Evolutionary conservation across 2,113 vertebrate species (phyloP).

Genomic region (Raja brachyura): DNA sequence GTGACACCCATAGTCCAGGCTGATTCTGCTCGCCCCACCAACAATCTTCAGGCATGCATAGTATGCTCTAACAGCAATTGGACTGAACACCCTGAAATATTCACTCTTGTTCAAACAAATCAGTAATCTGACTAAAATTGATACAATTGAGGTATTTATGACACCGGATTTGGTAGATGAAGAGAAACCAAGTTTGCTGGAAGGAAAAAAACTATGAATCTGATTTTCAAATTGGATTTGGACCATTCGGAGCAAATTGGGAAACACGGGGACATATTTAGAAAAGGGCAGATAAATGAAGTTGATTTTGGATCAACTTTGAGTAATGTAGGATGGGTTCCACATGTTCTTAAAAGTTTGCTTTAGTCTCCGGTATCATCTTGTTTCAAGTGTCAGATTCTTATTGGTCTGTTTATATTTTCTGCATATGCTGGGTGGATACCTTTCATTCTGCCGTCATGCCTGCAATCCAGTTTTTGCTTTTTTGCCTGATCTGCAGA

Average conservation of each 20-base stretch:
- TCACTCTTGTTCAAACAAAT: background rate
- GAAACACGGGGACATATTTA: background rate
- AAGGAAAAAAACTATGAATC: background rate
- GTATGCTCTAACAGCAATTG: background rate
- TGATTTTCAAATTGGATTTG: background rate
- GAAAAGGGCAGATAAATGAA: background rate
- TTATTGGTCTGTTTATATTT: background rate
- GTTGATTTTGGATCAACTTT: background rate
- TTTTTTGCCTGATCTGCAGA: background rate
- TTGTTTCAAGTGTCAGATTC: background rate
- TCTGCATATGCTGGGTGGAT: background rate
- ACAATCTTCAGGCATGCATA: background rate
- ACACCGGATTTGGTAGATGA: background rate
- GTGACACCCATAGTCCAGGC: background rate
- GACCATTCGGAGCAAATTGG: background rate
- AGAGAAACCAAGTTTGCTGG: background rate
- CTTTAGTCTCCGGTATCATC: background rate
- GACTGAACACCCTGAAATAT: background rate
- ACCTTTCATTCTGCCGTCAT: background rate
- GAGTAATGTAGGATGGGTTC: background rate
- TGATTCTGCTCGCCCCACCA: too few relatives aligned
- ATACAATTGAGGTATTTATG: background rate
- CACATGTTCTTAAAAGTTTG: background rate
- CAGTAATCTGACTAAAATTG: background rate
- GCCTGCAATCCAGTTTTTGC: background rate